Conservation (phyloP, 2,797 vertebrate species). For the Neomorphus geoffroyi region DNA sequence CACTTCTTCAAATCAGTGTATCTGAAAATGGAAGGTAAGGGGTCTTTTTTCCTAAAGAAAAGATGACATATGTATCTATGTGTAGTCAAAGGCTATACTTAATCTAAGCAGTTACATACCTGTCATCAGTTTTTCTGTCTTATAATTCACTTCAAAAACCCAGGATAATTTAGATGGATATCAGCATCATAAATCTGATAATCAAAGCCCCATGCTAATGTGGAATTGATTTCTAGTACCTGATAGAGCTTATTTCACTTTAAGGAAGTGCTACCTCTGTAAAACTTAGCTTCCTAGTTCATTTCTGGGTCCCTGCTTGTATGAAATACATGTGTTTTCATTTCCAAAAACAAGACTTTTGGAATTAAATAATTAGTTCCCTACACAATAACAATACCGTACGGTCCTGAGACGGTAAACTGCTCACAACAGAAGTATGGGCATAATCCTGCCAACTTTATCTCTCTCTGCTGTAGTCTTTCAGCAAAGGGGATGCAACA, state of each 20-base stretch:
- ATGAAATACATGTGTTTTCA: not conserved
- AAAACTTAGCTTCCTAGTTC: not conserved
- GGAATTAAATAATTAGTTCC: not conserved
- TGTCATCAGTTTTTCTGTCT: not conserved
- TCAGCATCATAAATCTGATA: not conserved
- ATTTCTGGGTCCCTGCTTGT: not conserved
- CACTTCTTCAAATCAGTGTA: not conserved
- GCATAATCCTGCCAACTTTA: not conserved
- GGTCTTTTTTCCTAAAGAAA: not conserved
- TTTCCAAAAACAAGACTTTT: not conserved
- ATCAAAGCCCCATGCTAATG: not conserved
- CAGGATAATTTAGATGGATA: not conserved
- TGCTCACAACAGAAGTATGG: not conserved
- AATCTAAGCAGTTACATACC: not conserved
- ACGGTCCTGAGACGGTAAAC: not conserved
- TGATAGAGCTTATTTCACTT: not conserved
- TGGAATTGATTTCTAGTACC: not conserved
- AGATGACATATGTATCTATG: not conserved
- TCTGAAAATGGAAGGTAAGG: not conserved
- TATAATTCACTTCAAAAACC: not conserved
- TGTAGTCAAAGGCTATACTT: not conserved
- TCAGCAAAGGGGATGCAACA: not conserved
- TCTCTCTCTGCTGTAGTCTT: not conserved
- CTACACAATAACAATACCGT: not conserved
- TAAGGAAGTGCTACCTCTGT: not conserved